phyloP scores from a whole-genome alignment of 2,888 invertebrate species.

The Napeogenes inachia region DNA sequence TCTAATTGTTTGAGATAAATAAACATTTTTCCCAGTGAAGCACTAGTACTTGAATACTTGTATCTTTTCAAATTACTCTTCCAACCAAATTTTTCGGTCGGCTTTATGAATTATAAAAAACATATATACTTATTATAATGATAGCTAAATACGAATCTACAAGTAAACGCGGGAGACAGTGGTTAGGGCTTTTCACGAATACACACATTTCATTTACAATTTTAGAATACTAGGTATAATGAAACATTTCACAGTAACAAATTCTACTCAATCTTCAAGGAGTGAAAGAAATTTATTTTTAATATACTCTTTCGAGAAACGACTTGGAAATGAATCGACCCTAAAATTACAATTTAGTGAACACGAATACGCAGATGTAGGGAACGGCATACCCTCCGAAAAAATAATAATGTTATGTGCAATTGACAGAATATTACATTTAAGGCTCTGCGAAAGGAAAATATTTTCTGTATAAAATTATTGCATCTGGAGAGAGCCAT shows the following conservation, averaged over 20 bases:
- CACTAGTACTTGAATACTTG: neutral
- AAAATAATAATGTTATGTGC: constrained; percentile 23
- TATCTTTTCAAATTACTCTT: constrained; percentile 1
- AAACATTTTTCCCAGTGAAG: constrained; percentile 9
- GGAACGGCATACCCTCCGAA: constrained; percentile 7
- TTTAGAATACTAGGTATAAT: neutral
- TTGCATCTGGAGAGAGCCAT: constrained; percentile 65
- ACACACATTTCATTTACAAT: constrained; percentile 15
- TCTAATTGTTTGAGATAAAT: constrained; percentile 15
- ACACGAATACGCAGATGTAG: constrained; percentile 2
- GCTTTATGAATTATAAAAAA: too few relatives aligned
- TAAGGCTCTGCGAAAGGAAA: constrained; percentile 11
- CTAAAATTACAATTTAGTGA: constrained; percentile 3
- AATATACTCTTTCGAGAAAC: neutral
- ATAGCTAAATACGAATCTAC: too few relatives aligned
- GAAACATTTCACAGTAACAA: too few relatives aligned
- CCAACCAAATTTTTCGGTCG: neutral
- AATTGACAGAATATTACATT: constrained; percentile 28
- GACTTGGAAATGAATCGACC: constrained; percentile 6
- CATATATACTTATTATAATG: too few relatives aligned
- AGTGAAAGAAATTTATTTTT: neutral
- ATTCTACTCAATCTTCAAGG: too few relatives aligned
- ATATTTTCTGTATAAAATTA: constrained; percentile 50
- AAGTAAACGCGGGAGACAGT: too few relatives aligned
- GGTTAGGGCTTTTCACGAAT: constrained; percentile 11